Evolutionary conservation across 2,797 vertebrate genomes (phyloP).

Genomic region (Lateolabrax maculatus): DNA sequence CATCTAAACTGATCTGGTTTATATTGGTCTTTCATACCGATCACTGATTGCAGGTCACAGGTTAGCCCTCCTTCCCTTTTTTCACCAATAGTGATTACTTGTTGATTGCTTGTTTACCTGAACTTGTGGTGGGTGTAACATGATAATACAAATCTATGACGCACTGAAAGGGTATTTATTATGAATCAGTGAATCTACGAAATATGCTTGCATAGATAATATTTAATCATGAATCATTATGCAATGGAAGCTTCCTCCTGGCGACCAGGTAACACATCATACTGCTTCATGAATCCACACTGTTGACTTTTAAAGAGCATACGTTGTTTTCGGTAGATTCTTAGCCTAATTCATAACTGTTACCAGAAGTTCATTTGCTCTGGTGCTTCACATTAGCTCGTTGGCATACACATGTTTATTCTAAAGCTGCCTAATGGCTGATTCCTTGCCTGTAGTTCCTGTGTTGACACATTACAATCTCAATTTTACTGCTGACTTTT

Average conservation of each 20-base stretch:
- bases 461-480: constrained; percentile 4
- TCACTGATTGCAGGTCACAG: not conserved
- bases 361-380: not conserved
- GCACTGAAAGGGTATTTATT: not conserved
- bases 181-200: not conserved
- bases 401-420: not conserved
- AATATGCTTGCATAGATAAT: not conserved
- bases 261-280: not conserved
- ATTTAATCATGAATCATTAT: not conserved
- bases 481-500: not conserved
- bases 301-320: not conserved
- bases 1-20: not conserved
- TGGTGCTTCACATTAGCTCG: not conserved
- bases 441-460: constrained; percentile 13
- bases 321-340: not conserved
- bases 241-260: not conserved
- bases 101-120: not conserved
- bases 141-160: not conserved
- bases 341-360: not conserved
- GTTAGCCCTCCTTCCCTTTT: not conserved
- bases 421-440: constrained; percentile 13
- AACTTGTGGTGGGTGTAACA: constrained; percentile 3
- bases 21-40: not conserved
- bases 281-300: not conserved
- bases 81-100: not conserved